Evolutionary conservation across 2,797 vertebrate genomes (phyloP), one percentile per base, ranked within the genome.

Genomic region (Cyclura pinguis): DNA sequence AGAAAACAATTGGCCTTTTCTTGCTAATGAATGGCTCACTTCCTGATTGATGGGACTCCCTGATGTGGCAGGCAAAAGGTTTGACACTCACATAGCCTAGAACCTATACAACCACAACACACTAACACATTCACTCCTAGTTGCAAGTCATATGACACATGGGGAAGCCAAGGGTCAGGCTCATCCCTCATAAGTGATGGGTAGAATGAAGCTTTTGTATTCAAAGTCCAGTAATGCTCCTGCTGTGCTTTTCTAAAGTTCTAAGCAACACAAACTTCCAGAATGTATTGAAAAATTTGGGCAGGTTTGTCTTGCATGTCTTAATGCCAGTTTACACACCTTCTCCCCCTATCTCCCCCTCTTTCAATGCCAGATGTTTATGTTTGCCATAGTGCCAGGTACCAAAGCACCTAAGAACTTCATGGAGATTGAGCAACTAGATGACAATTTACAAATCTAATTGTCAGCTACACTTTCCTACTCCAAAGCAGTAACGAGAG

Each of bases 1-100:
- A 89, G 93, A 95, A 91, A 85, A 88, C 78, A 81, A 57, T 69
- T 62, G 86, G 89, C 69, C 91, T 94, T 91, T 62, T 69, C 89
- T 10, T 35, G 91, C 82, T 88, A 80, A 47, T 89, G 86, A 89
- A 89, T 52, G 76, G 92, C 86, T 91, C 35, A 52, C 88, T 89
- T 93, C 88, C 72, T 80, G 85, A 73, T 29, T 80, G 82, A 88
- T 69, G 73, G 2, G 62, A 93, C 76, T 90, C 89, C 92, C 92
- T 90, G 93, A 62, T 9, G 50, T 42, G 92, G 87, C 62, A 93
- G 92, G 52, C 13, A 73, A 91, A 76, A 80, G 76, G 87, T 89
- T 88, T 93, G 86, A 93, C 89, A 91, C 22, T 84, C 88, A 29
- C 32, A 32, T 32, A 24, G 67, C 80, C 76, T 88, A 80, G 88